Evolutionary conservation across 2,113 vertebrate genomes (phyloP).

Genomic region (Sylvilagus bachmani): DNA sequence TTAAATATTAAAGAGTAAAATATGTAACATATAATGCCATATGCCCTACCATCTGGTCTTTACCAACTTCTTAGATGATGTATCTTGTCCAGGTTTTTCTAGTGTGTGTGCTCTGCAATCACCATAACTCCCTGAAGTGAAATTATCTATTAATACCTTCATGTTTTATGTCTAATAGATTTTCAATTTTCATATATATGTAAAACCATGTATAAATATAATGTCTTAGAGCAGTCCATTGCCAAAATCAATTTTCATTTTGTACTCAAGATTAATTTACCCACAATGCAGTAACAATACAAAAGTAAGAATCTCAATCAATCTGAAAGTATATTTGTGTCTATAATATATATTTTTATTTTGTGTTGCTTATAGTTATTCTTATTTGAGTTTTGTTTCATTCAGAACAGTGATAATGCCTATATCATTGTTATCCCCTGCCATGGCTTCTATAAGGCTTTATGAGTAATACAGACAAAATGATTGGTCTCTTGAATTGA

Average conservation of each 20-base stretch:
- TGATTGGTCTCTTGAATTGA: neutral
- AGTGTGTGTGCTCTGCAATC: neutral
- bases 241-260: constrained; percentile 12
- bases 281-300: neutral
- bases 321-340: neutral
- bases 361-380: constrained; percentile 16
- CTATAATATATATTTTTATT: neutral
- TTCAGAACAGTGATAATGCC: constrained; percentile 24
- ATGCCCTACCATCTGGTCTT: neutral
- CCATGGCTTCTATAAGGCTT: neutral
- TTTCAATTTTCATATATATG: neutral
- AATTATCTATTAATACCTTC: neutral
- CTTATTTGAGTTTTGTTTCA: neutral
- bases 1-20: constrained; percentile 17
- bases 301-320: neutral
- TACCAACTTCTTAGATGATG: neutral
- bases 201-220: neutral
- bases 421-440: constrained; percentile 1
- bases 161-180: neutral
- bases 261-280: neutral
- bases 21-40: neutral
- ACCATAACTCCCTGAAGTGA: neutral
- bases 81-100: neutral
- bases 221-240: neutral
- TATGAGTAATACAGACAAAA: neutral